Evolutionary conservation across 2,113 vertebrate genomes (phyloP).

Genomic region (Chloropsis cyanopogon): DNA sequence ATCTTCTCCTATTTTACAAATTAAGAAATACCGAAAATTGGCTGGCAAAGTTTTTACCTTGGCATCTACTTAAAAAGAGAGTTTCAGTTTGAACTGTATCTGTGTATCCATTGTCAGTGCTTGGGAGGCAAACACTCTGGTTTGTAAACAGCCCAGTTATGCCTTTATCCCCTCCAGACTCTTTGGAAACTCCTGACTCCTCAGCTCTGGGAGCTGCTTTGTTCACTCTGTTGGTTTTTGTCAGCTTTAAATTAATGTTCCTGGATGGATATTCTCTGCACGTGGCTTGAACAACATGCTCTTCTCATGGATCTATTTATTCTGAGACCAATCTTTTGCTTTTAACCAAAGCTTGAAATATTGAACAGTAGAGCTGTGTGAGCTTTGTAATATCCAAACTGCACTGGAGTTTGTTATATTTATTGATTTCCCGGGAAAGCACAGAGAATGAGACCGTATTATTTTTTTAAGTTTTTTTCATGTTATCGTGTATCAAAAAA

Average conservation of each 20-base stretch:
- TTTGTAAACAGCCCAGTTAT: background rate
- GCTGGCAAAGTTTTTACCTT: constrained; percentile 30
- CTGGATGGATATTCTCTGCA: background rate
- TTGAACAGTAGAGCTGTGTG: background rate
- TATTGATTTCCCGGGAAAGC: constrained; percentile 37
- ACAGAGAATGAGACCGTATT: background rate
- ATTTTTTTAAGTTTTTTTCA: background rate
- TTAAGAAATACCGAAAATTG: background rate
- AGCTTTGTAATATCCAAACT: constrained; percentile 23
- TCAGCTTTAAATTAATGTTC: background rate
- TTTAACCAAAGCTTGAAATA: background rate
- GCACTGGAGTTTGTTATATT: constrained; percentile 1
- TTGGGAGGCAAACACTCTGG: background rate
- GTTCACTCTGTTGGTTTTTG: background rate
- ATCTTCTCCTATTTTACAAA: constrained; percentile 31
- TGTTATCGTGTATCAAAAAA: background rate
- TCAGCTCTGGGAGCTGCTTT: background rate
- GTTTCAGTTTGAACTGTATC: background rate
- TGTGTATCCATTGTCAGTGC: background rate
- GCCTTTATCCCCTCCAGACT: background rate
- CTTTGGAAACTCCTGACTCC: background rate
- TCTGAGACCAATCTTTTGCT: background rate
- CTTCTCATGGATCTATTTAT: background rate
- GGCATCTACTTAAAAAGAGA: constrained; percentile 30
- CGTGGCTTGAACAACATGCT: background rate